These are phyloP conservation scores for Ladona fulva DNA, from an alignment of 1,140 invertebrate genomes.

Conservation along the genomic window DNA sequence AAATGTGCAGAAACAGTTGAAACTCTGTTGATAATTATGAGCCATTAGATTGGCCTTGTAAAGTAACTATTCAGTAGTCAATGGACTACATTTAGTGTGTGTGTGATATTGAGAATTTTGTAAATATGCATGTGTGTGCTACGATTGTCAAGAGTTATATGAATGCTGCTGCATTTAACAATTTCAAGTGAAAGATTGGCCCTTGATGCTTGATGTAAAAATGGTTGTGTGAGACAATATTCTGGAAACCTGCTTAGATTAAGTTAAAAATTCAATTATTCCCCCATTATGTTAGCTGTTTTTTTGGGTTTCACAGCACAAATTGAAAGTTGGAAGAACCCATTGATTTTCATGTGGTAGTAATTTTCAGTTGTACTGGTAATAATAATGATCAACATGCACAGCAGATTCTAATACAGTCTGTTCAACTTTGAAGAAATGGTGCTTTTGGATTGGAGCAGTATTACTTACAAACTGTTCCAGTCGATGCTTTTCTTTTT, in stretches of 20 bases:
- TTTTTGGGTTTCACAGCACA: no score
- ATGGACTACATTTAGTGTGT: not conserved
- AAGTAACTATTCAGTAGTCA: not conserved
- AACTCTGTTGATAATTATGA: not conserved
- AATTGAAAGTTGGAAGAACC: no score
- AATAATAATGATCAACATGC: no score
- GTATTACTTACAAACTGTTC: no score
- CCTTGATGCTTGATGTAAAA: not conserved
- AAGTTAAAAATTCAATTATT: no score
- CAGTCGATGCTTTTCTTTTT: no score
- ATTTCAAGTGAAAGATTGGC: not conserved
- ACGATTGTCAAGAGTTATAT: not conserved
- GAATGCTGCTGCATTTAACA: conserved; percentile 5
- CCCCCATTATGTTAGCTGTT: no score
- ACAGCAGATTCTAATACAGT: no score
- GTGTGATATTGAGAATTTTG: not conserved
- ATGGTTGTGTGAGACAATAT: not conserved
- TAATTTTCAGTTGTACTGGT: no score
- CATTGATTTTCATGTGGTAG: no score
- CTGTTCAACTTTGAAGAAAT: no score
- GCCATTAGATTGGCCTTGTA: not conserved
- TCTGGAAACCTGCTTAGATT: not conserved
- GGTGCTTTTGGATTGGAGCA: no score
- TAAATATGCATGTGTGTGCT: not conserved
- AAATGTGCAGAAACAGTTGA: not conserved